A percentile compares a stretch with the other conserved stretches of the same genome.
Evolutionary conservation across 1,140 invertebrate species (phyloP).

Genomic region (Thaumetopoea pityocampa): DNA sequence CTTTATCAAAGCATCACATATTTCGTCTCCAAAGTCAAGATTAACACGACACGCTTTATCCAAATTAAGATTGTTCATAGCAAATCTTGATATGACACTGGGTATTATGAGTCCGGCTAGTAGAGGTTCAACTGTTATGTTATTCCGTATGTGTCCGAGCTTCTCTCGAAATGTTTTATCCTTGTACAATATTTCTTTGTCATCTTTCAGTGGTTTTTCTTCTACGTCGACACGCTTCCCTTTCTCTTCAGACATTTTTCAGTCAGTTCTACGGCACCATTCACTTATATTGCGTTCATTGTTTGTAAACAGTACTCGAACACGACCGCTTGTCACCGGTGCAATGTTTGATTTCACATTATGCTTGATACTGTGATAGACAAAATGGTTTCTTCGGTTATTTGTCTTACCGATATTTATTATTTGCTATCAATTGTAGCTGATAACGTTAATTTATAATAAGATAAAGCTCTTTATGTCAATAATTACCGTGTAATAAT

Average conservation of each 20-base stretch:
- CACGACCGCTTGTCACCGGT: constrained; percentile 31
- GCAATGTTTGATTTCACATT: constrained; percentile 47
- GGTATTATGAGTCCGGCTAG: constrained; percentile 76
- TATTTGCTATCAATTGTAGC: constrained; percentile 67
- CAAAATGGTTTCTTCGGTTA: constrained; percentile 51
- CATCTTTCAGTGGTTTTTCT: constrained; percentile 48
- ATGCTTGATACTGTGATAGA: constrained; percentile 41
- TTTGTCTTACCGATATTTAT: constrained; percentile 62
- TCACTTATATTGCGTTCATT: constrained; percentile 31
- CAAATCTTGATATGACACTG: constrained; percentile 74
- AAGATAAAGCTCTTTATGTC: constrained; percentile 41
- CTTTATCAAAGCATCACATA: constrained; percentile 73
- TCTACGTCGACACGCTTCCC: constrained; percentile 36
- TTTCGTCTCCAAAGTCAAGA: constrained; percentile 65
- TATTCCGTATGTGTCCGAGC: constrained; percentile 43
- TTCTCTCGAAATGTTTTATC: constrained; percentile 51
- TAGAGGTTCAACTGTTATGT: constrained; percentile 78
- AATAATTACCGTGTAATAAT: constrained; percentile 1
- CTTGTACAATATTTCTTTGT: constrained; percentile 26
- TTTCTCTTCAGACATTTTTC: constrained; percentile 49
- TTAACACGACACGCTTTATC: constrained; percentile 80
- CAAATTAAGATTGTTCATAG: constrained; percentile 77
- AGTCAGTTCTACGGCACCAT: constrained; percentile 12
- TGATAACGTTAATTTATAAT: constrained; percentile 42
- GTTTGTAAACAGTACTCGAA: constrained; percentile 27